Conservation (phyloP, 2,113 vertebrate species). For the Pachycephala philippinensis region DNA sequence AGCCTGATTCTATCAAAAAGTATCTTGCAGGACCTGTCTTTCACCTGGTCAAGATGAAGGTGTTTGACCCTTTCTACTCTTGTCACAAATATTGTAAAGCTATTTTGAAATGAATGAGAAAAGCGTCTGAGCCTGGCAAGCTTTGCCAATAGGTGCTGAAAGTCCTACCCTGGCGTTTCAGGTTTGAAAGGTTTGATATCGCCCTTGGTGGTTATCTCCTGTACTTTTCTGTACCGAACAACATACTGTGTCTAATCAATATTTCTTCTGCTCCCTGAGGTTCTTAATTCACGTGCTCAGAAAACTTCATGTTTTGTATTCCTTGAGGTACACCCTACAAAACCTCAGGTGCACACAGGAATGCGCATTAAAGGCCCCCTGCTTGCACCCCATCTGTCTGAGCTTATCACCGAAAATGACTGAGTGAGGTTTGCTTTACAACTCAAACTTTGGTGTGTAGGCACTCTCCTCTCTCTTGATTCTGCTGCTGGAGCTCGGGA, state of each 20-base stretch:
- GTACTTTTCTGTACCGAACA: constrained; percentile 27
- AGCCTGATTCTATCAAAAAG: background rate
- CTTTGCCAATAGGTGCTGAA: background rate
- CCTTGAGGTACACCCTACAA: background rate
- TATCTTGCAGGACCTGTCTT: background rate
- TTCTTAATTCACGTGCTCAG: constrained; percentile 57
- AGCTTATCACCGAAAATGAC: background rate
- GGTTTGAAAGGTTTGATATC: background rate
- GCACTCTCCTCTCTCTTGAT: background rate
- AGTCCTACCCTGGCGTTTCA: background rate
- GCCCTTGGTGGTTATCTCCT: constrained; percentile 4
- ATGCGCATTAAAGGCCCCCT: background rate
- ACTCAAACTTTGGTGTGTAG: background rate
- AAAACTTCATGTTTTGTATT: constrained; percentile 56
- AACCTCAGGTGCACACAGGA: background rate
- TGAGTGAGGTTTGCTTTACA: background rate
- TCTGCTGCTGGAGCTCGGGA: background rate
- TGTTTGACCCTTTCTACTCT: background rate
- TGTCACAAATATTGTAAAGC: background rate
- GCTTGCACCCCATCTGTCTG: background rate
- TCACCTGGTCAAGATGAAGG: background rate
- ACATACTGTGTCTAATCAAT: constrained; percentile 54
- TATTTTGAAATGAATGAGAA: background rate
- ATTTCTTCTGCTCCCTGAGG: constrained; percentile 55
- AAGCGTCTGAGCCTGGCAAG: background rate